Percentiles rank a stretch among this genome's conserved stretches.
phyloP scores from a whole-genome alignment of 2,797 vertebrate species.

The Gymnoscopelus microlampas region DNA sequence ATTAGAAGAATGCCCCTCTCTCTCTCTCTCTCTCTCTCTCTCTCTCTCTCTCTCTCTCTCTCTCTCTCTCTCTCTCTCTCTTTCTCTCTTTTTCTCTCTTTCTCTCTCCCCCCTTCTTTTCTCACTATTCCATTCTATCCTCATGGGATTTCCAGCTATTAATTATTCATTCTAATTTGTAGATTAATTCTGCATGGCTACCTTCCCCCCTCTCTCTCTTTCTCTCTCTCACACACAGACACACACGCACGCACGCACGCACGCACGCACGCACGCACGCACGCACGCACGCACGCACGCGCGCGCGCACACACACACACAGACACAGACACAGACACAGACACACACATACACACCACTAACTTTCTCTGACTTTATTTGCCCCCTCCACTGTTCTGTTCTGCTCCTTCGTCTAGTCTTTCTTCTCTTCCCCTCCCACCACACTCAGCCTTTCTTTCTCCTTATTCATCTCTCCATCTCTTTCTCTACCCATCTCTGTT shows the following conservation, averaged over 20 bases:
- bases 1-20: constrained; percentile 24
- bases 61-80: neutral
- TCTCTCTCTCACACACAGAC: constrained; percentile 11
- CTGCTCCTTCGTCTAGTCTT: neutral
- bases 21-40: neutral
- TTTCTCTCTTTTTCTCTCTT: neutral
- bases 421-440: neutral
- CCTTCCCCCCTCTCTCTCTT: constrained; percentile 30
- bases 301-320: neutral
- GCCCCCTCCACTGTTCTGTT: constrained; percentile 29
- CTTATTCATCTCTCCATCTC: neutral
- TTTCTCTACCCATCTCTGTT: neutral
- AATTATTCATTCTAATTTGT: constrained; percentile 79
- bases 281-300: constrained; percentile 7
- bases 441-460: neutral
- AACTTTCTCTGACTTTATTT: constrained; percentile 26
- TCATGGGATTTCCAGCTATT: constrained; percentile 61
- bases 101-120: constrained; percentile 29
- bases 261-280: neutral
- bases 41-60: neutral
- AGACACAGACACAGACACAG: neutral
- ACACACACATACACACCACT: neutral
- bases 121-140: constrained; percentile 56
- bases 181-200: constrained; percentile 74
- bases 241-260: constrained; percentile 6